Percentiles rank a stretch among this genome's conserved stretches.
Evolutionary conservation across 2,888 invertebrate genomes (phyloP).

Genomic region (Argyra leucocephala): DNA sequence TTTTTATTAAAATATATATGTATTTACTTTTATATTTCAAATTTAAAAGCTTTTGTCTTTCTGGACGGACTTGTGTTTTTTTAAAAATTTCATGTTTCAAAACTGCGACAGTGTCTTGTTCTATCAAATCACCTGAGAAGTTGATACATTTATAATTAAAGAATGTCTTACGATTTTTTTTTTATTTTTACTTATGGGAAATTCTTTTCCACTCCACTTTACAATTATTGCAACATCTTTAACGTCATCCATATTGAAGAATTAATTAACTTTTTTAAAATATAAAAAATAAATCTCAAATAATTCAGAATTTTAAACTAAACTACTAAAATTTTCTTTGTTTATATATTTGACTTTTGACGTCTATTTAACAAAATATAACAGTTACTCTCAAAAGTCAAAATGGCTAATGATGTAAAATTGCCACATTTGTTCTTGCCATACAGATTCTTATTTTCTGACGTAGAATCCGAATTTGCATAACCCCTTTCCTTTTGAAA

Average conservation of each 20-base stretch:
- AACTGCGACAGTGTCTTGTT: conserved; percentile 65
- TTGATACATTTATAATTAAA: background rate
- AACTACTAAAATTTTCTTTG: too few species aligned
- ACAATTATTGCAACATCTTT: conserved; percentile 54
- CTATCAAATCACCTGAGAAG: conserved; percentile 52
- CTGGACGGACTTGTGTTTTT: conserved; percentile 83
- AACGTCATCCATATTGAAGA: conserved; percentile 19
- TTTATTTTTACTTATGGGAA: conserved; percentile 47
- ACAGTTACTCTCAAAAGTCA: too few species aligned
- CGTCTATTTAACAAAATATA: too few species aligned
- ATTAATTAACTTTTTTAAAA: too few species aligned
- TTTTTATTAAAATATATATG: background rate
- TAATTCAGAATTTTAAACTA: too few species aligned
- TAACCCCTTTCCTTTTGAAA: too few species aligned
- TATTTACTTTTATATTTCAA: conserved; percentile 76
- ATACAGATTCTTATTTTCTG: too few species aligned
- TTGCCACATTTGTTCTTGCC: too few species aligned
- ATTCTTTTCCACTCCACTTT: conserved; percentile 92
- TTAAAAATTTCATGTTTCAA: conserved; percentile 77
- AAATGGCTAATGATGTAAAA: too few species aligned
- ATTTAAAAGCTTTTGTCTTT: conserved; percentile 86
- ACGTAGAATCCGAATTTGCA: too few species aligned
- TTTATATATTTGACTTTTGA: too few species aligned
- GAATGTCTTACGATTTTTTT: background rate
- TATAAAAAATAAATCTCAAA: too few species aligned